Evolutionary conservation across 2,113 vertebrate genomes (phyloP).

Genomic region (Puntigrus tetrazona): DNA sequence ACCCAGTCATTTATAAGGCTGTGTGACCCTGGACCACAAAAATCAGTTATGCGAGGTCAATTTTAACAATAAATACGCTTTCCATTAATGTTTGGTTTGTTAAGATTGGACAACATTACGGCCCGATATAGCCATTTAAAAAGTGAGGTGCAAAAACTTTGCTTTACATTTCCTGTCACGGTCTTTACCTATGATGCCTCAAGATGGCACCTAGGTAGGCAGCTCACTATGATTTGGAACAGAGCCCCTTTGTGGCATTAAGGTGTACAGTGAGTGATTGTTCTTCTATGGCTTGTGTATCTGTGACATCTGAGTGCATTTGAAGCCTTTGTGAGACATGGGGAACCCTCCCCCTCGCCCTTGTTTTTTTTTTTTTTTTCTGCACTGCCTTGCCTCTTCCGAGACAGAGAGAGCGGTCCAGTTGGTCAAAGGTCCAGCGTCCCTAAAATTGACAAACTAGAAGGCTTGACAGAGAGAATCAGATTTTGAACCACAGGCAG

Average conservation of each 20-base stretch:
- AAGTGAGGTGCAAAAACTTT: too few relatives aligned
- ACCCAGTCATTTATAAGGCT: too few relatives aligned
- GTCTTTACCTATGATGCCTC: neutral
- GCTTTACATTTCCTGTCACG: neutral
- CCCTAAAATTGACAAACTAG: conserved; percentile 94
- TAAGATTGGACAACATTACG: too few relatives aligned
- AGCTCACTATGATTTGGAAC: conserved; percentile 24
- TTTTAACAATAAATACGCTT: too few relatives aligned
- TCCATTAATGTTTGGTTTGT: too few relatives aligned
- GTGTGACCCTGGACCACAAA: too few relatives aligned
- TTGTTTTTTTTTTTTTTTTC: conserved; percentile 66
- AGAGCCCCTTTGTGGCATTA: conserved; percentile 6
- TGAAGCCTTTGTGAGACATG: conserved; percentile 55
- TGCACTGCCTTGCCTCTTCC: conserved; percentile 93
- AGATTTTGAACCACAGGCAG: conserved; percentile 88
- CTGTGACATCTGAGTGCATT: conserved; percentile 42
- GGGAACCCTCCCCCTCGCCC: conserved; percentile 77
- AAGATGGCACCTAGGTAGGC: neutral
- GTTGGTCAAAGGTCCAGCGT: conserved; percentile 99
- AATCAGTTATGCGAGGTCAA: too few relatives aligned
- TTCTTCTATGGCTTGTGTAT: conserved; percentile 24
- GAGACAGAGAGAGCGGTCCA: conserved; percentile 99
- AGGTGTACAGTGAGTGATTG: neutral
- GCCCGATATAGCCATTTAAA: too few relatives aligned
- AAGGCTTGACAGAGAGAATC: conserved; percentile 91